Conservation (phyloP, 1,140 invertebrate genomes). For the Oedothorax gibbosus region DNA sequence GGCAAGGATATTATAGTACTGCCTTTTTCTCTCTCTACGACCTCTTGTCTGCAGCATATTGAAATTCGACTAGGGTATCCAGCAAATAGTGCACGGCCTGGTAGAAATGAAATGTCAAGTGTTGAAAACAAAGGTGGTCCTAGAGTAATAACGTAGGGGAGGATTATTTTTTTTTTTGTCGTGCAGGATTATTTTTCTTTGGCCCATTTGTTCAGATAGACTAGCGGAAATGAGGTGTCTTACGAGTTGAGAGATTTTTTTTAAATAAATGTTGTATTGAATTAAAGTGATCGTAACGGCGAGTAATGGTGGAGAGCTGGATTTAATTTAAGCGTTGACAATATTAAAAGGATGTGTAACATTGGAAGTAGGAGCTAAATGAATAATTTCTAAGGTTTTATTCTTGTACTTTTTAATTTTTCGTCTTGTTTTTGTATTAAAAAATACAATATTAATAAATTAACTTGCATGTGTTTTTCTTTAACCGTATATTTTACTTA, state of each 20-base stretch:
- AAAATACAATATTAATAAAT: too few relatives aligned
- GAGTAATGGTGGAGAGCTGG: too few relatives aligned
- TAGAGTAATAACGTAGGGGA: slow-evolving; percentile 6
- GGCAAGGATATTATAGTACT: slow-evolving; percentile 35
- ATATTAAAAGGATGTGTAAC: too few relatives aligned
- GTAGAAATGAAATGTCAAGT: slow-evolving; percentile 51
- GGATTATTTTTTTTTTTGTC: slow-evolving; percentile 8
- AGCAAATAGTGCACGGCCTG: slow-evolving; percentile 27
- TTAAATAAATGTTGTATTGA: neutral
- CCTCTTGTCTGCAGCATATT: slow-evolving; percentile 41
- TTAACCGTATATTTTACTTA: too few relatives aligned
- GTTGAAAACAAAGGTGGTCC: slow-evolving; percentile 38
- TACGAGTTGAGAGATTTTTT: neutral
- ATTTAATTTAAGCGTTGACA: too few relatives aligned
- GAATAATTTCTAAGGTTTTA: too few relatives aligned
- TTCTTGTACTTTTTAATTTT: too few relatives aligned
- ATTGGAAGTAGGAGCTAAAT: too few relatives aligned
- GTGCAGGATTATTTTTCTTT: slow-evolving; percentile 2
- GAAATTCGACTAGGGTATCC: slow-evolving; percentile 41
- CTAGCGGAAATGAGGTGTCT: slow-evolving; percentile 1
- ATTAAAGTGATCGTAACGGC: too few relatives aligned
- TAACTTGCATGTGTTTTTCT: too few relatives aligned
- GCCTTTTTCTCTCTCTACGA: slow-evolving; percentile 10
- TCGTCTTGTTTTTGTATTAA: too few relatives aligned
- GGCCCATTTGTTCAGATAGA: slow-evolving; percentile 13